Evolutionary conservation across 2,888 invertebrate genomes (phyloP), one percentile per base, ranked within the genome.

Genomic region (Ctena decussata): DNA sequence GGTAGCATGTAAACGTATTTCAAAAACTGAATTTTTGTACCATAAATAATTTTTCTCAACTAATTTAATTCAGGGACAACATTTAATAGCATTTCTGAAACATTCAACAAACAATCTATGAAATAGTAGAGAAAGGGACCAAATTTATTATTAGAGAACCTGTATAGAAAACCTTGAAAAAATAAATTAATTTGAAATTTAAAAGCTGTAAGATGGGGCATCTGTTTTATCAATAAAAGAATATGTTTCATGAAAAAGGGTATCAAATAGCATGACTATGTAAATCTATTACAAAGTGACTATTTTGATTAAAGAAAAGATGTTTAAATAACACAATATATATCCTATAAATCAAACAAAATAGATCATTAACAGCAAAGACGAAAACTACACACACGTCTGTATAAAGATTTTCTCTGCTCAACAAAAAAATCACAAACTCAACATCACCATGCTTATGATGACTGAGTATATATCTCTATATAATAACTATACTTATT

Each of bases 291-390:
- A 60, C 60, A 71, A 39, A 71, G 71, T 39, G 65, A 78, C 78
- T 80, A 81, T 85, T 87, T 87, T 87, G 87, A 87, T 87, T 87
- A 85, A 87, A 85, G 80, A 82, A 77, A 87, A 77, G 73, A 65
- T 82, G 82, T 80, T 85, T 87, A 87, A 87, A 87, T 87, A 87
- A 87, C 83, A 87, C 81, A 84, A 85, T 84, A 88, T 84, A 88
- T 84, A 83, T 83, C 71, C 80, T 79, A 84, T 84, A 82, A 65
- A 65, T 65, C 65, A 65, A 65, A 78, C 78, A 76, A 18, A 35
- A 39, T 35, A 78, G 69, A 71, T 35, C 39, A 78, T 60, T 76
- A 71, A 46, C 46, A 71, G 77, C 27, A 69, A 60, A 18, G 53
- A 53, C 53, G 44, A 53, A 60, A 65, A 65, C 65, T 35, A 32